phyloP scores from a whole-genome alignment of 2,888 invertebrate genomes.

The Parapristionchus giblindavisi region DNA sequence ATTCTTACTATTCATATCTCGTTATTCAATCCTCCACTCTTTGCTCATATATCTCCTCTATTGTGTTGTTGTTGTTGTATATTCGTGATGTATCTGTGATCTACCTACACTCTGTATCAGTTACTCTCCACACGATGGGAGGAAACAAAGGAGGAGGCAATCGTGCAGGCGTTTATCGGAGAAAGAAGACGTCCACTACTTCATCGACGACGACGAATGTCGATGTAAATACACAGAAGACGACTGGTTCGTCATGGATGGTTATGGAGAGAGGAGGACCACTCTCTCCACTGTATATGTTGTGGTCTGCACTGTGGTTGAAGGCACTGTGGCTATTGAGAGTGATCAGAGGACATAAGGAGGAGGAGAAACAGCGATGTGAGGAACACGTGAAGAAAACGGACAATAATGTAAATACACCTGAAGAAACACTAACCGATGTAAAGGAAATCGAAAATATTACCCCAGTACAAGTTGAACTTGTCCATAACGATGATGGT shows the following conservation, averaged over 20 bases:
- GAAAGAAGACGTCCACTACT: conserved; percentile 3
- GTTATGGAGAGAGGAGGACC: too few species aligned
- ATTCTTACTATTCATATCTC: conserved; percentile 30
- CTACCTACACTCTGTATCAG: not conserved
- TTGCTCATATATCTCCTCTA: not conserved
- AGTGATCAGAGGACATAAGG: conserved; percentile 30
- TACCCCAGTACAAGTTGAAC: too few species aligned
- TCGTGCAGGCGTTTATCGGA: conserved; percentile 23
- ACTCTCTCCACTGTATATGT: conserved; percentile 25
- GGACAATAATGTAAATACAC: not conserved
- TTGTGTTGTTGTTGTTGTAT: not conserved
- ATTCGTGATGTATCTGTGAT: not conserved
- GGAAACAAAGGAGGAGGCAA: not conserved
- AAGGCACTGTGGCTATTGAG: conserved; percentile 15
- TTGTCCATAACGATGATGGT: too few species aligned
- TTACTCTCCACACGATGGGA: conserved; percentile 23
- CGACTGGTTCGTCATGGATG: too few species aligned
- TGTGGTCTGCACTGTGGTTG: conserved; percentile 34
- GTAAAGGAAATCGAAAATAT: too few species aligned
- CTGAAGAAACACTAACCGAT: not conserved
- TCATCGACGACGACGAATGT: not conserved
- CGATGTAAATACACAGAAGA: not conserved
- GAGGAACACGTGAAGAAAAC: conserved; percentile 9
- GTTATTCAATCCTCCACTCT: not conserved
- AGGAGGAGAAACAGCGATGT: too few species aligned